Evolutionary conservation across 2,113 vertebrate genomes (phyloP), one percentile per base, ranked within the genome.

Genomic region (Leiothrix lutea): DNA sequence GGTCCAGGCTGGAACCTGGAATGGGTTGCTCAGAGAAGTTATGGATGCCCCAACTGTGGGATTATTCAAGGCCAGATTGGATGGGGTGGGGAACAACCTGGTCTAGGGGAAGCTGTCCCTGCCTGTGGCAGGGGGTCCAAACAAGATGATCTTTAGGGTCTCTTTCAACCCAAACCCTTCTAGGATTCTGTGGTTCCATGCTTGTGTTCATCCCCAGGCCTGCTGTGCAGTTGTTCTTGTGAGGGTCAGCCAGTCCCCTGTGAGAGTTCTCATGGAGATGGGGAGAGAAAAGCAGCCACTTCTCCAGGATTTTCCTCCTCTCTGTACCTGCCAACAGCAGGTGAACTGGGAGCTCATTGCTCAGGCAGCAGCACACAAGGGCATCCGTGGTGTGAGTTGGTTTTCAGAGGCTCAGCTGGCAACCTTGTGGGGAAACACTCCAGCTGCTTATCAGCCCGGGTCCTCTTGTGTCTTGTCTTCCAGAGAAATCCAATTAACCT

Each of bases 401-500:
- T 64, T 86, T 36, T n/a, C 81, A 88, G 88, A 71, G 75, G 56
- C 72, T 90, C 79, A 74, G 72, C 79, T 86, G 79, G 67, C 51
- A 77, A 14, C 28, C 40, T 69, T 50, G 54, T 64, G 48, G 62
- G 65, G 51, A 90, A 92, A 60, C 5, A 36, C 8, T 54, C 35
- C 72, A 88, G 50, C 25, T 79, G 53, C 36, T 84, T 45, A 71
- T 67, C 75, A 83, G 61, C 28, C 38, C 40, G 60, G 25, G 18
- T 57, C 45, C 56, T 71, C 38, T 44, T 36, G 51, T 57, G 47
- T 19, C 86, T 57, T 3, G 1, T 24, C 71, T 86, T 80, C 81
- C 44, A 86, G 64, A 94, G 72, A 88, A 93, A 83, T 47, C 44
- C 48, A 71, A 81, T 95, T 83, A 90, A 90, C 64, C 88, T 78